Conservation (phyloP, 2,797 vertebrate genomes). For the Amazona ochrocephala region DNA sequence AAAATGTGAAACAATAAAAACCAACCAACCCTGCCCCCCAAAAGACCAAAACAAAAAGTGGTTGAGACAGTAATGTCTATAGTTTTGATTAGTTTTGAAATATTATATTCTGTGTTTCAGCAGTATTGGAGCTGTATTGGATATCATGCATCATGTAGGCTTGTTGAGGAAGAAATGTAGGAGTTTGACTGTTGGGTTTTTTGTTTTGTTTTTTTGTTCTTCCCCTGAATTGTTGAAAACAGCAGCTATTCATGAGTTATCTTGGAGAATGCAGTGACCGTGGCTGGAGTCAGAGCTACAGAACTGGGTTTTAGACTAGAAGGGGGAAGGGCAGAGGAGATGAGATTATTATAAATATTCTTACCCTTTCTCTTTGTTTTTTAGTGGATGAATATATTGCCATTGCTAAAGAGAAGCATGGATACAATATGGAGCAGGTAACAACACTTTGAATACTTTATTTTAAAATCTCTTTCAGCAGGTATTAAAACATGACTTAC, state of each 20-base stretch:
- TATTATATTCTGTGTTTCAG: neutral
- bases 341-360: neutral
- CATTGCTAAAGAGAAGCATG: constrained; percentile 96
- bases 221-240: neutral
- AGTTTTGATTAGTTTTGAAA: neutral
- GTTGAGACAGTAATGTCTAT: neutral
- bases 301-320: neutral
- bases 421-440: constrained; percentile 99
- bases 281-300: neutral
- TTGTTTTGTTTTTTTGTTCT: neutral
- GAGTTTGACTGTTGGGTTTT: neutral
- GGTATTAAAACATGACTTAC: neutral
- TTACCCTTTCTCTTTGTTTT: constrained; percentile 30
- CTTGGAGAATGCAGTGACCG: neutral
- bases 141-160: neutral
- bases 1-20: neutral
- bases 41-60: neutral
- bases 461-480: neutral
- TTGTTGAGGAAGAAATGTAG: neutral
- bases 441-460: neutral
- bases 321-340: neutral
- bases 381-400: constrained; percentile 96
- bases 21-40: neutral
- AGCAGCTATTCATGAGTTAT: neutral
- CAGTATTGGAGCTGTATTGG: neutral